Percentiles rank a stretch among this genome's conserved stretches.
phyloP scores from a whole-genome alignment of 1,140 invertebrate species.

The Drosophila ogumai region DNA sequence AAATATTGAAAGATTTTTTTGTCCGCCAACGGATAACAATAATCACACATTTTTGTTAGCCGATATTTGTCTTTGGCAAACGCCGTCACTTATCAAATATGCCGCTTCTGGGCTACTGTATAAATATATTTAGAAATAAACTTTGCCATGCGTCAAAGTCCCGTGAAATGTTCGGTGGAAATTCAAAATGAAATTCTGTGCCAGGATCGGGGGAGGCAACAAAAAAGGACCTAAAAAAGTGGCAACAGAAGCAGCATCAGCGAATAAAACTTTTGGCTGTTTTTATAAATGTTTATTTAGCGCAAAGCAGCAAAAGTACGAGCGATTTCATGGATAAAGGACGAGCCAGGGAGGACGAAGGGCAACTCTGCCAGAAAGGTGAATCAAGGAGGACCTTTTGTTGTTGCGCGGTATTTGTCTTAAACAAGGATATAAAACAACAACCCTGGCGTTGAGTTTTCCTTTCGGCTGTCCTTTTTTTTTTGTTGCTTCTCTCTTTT shows the following conservation, averaged over 20 bases:
- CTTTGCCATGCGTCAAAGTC: slow-evolving; percentile 67
- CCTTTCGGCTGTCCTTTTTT: slow-evolving; percentile 37
- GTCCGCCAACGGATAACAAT: slow-evolving; percentile 10
- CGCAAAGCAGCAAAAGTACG: slow-evolving; percentile 49
- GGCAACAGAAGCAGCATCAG: slow-evolving; percentile 64
- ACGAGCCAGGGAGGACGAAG: slow-evolving; percentile 14
- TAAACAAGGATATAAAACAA: slow-evolving; percentile 57
- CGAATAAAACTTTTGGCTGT: slow-evolving; percentile 75
- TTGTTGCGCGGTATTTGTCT: slow-evolving; percentile 67
- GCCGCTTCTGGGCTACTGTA: slow-evolving; percentile 1
- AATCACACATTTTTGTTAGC: slow-evolving; percentile 1
- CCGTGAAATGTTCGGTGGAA: slow-evolving; percentile 62
- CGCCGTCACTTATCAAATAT: slow-evolving; percentile 29
- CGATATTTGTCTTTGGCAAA: slow-evolving; percentile 14
- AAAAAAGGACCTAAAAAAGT: slow-evolving; percentile 38
- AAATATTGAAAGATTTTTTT: not conserved
- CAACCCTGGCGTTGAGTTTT: slow-evolving; percentile 40
- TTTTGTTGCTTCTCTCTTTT: slow-evolving; percentile 4
- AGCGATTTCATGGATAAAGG: slow-evolving; percentile 28
- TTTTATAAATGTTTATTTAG: slow-evolving; percentile 82
- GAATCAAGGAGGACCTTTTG: slow-evolving; percentile 57
- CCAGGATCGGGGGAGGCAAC: slow-evolving; percentile 21
- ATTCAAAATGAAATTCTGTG: slow-evolving; percentile 74
- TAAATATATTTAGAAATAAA: slow-evolving; percentile 55
- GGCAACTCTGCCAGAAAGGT: slow-evolving; percentile 65